phyloP scores from a whole-genome alignment of 2,888 invertebrate genomes.

The Acleris laterana region DNA sequence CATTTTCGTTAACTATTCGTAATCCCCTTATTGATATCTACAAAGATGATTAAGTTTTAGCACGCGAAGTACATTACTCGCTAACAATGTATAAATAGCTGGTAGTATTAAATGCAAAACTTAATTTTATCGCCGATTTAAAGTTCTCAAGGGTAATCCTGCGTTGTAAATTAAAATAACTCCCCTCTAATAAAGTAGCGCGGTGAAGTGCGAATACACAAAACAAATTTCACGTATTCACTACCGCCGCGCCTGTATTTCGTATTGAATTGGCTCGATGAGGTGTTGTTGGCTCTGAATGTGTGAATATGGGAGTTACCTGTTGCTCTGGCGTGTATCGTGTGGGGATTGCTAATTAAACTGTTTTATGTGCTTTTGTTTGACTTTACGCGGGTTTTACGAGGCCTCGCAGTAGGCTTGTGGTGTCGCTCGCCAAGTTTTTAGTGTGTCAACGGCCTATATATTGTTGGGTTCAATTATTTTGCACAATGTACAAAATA shows the following conservation, averaged over 20 bases:
- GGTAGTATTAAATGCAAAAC: not conserved
- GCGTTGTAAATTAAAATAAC: slow-evolving; percentile 34
- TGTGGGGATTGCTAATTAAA: slow-evolving; percentile 53
- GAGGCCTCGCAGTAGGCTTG: slow-evolving; percentile 16
- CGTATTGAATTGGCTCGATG: no score
- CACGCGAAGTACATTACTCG: not conserved
- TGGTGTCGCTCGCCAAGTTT: slow-evolving; percentile 31
- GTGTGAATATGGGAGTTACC: slow-evolving; percentile 41
- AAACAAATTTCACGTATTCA: slow-evolving; percentile 23
- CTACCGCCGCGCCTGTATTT: no score
- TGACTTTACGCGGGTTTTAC: slow-evolving; percentile 40
- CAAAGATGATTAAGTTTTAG: not conserved
- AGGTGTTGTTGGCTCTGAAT: no score
- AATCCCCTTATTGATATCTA: slow-evolving; percentile 11
- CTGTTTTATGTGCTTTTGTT: slow-evolving; percentile 58
- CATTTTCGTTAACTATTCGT: slow-evolving; percentile 6
- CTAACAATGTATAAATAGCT: not conserved
- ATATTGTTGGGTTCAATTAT: not conserved
- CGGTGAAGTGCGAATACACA: slow-evolving; percentile 31
- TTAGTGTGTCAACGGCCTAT: slow-evolving; percentile 34
- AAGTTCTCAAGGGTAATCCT: slow-evolving; percentile 22
- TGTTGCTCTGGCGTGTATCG: slow-evolving; percentile 44
- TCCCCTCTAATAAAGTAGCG: slow-evolving; percentile 30
- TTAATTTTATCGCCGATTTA: slow-evolving; percentile 19
- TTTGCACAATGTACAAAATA: no score